Percentiles rank a stretch among this genome's conserved stretches.
phyloP scores from a whole-genome alignment of 2,797 vertebrate genomes.

The Hozukius guyotensis region DNA sequence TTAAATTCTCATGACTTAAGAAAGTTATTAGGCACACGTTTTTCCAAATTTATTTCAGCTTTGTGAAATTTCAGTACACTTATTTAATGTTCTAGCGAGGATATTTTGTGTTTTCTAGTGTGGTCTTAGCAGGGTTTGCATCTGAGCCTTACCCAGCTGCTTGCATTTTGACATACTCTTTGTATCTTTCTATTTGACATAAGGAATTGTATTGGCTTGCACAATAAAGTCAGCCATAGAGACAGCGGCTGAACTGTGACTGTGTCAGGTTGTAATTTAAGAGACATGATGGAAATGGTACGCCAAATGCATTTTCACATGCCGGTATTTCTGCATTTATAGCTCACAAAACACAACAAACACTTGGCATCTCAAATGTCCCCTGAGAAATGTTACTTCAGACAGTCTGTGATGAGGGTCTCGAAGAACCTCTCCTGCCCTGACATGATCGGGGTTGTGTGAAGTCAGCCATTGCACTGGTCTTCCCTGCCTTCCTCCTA shows the following conservation, averaged over 20 bases:
- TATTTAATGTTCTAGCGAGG: not conserved
- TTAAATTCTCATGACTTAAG: not conserved
- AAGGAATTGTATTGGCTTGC: not conserved
- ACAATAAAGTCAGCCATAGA: not conserved
- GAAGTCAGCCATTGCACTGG: constrained; percentile 40
- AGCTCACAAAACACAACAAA: not conserved
- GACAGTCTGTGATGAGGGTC: not conserved
- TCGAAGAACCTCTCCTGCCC: not conserved
- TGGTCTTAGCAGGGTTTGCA: not conserved
- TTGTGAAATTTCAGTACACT: not conserved
- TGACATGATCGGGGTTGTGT: constrained; percentile 9
- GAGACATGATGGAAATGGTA: not conserved
- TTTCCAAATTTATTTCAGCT: not conserved
- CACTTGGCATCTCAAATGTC: not conserved
- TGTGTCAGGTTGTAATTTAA: not conserved
- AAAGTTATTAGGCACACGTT: not conserved
- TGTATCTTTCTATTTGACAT: not conserved
- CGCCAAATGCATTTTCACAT: not conserved
- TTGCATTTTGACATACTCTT: not conserved
- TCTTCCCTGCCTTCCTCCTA: constrained; percentile 45
- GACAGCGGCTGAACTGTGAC: not conserved
- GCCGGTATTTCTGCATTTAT: not conserved
- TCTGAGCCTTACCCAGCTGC: not conserved
- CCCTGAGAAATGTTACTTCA: too few relatives aligned
- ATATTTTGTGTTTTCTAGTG: not conserved